Base-by-base conservation (phyloP, 2,797 vertebrate species). In the Bovichtus diacanthus region DNA sequence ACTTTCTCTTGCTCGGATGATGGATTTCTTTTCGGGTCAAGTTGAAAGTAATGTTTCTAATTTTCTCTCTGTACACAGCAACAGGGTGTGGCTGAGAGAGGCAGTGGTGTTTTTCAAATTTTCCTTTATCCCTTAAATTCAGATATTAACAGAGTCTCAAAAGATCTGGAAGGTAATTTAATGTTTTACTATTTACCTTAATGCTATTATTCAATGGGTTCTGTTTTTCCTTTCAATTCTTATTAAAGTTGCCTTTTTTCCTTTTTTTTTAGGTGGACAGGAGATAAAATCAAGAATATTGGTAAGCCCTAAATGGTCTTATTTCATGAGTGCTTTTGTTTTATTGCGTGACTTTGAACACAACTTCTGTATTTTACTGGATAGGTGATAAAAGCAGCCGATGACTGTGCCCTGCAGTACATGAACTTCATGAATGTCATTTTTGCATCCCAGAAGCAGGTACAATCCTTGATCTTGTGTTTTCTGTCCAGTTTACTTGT, bases 341-440 rank as follows among this genome's bases (percentile, higher is more conserved):
- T 58, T 8, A 0, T 59, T 61, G 1, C 12, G 0, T 63, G 16
- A 70, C 47, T 59, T 65, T 70, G 5, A 84, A 60, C 25, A 46
- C 51, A 34, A 27, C 3, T 15, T 74, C 10, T 63, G 2, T 58
- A 12, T 78, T 81, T 61, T 16, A 19, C 43, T 77, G 36, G 23
- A 43, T 36, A 99, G 98, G 98, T 99, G 69, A 95, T 99, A 49
- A 99, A 99, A 94, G 97, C 98, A 4, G 97, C 98, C 0, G 97
- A 98, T 62, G 98, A 99, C 91, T 98, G 96, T 0, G 95, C 98
- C 0, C 74, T 96, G 38, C 98, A 99, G 75, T 99, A 99, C 68
- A 99, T 99, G 98, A 99, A 99, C 92, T 99, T 99, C 90, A 99
- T 99, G 98, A 99, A 99, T 3, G 97, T 98, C 59, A 97, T 98